Percentiles rank a stretch among this genome's conserved stretches.
phyloP scores from a whole-genome alignment of 2,113 vertebrate genomes.

The Dasyornis broadbenti region DNA sequence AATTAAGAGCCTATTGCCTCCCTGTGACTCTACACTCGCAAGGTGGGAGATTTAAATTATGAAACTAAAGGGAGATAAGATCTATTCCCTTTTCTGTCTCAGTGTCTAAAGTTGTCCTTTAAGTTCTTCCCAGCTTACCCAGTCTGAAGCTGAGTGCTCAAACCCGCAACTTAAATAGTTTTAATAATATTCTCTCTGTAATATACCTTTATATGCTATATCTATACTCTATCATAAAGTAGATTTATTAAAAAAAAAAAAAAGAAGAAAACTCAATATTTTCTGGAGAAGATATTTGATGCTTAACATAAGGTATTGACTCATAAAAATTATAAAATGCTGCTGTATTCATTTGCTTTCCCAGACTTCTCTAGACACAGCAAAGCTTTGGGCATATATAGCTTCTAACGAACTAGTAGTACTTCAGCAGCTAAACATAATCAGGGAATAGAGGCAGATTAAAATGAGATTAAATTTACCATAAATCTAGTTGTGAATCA shows the following conservation, averaged over 20 bases:
- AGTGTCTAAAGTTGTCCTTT: neutral
- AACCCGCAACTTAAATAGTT: neutral
- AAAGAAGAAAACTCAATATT: fast-evolving
- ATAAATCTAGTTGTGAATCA: neutral
- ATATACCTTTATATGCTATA: neutral
- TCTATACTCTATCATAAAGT: neutral
- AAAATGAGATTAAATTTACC: neutral
- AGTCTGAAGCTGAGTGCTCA: neutral
- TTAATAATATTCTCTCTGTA: neutral
- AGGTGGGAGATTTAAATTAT: neutral
- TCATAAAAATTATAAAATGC: neutral
- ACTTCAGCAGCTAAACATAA: neutral
- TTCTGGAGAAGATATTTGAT: neutral
- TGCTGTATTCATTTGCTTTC: neutral
- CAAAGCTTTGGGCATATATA: neutral
- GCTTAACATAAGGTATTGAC: neutral
- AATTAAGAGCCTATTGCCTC: neutral
- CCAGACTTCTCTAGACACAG: neutral
- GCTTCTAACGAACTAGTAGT: neutral
- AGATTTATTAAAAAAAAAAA: neutral
- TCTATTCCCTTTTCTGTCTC: neutral
- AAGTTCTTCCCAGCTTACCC: neutral
- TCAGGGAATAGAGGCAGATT: neutral
- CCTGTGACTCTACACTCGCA: neutral
- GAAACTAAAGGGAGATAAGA: neutral